Base-by-base conservation (phyloP, 64 coral and sea anemone genomes). In the Stylophora pistillata region DNA sequence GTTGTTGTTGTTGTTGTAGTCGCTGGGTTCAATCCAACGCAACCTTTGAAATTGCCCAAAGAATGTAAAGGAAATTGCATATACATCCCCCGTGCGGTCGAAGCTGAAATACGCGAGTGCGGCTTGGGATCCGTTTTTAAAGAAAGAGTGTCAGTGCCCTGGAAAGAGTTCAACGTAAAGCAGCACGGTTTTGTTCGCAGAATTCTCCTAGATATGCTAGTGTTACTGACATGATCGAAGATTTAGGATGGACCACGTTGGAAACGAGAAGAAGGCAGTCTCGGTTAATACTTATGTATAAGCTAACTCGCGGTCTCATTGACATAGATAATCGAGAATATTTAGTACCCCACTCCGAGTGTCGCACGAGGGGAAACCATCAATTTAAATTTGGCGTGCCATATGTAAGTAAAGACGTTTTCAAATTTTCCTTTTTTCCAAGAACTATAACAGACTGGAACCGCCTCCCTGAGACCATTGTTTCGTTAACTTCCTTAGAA, bases 361-460 rank as follows among this genome's bases (percentile, higher is more conserved):
- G 75, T 52, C 21, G 88, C 59, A 88, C 72, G 52, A 77, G 86
- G 30, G 58, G 76, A 71, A 80, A 61, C 63, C 60, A 73, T 54
- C 27, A 71, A 71, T 82, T 90, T 82, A 90, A 82, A 80, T 78
- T 89, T 66, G 30, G 63, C 65, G 57, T 88, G 55, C 86, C 64
- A 78, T 78, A 79, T 80, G 79, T 55, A 68, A 86, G 53, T 57
- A 86, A 86, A 86, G 81, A 86, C 79, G 58, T 79, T 69, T 89
- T 78, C 27, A 89, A 89, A 64, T 88, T 61, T 76, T 74, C 53
- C 20, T 88, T 88, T 76, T 88, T 88, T 30, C 70, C 85, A 70
- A 89, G 14, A 89, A 89, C 75, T 78, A 69, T 78, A 69, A 31
- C 61, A 20, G 74, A 89, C 72, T 89, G 88, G 88, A 89, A 89